Percentiles rank a stretch among this genome's conserved stretches.
Conservation (phyloP, 2,888 invertebrate genomes). For the Eustalomyia histrio region DNA sequence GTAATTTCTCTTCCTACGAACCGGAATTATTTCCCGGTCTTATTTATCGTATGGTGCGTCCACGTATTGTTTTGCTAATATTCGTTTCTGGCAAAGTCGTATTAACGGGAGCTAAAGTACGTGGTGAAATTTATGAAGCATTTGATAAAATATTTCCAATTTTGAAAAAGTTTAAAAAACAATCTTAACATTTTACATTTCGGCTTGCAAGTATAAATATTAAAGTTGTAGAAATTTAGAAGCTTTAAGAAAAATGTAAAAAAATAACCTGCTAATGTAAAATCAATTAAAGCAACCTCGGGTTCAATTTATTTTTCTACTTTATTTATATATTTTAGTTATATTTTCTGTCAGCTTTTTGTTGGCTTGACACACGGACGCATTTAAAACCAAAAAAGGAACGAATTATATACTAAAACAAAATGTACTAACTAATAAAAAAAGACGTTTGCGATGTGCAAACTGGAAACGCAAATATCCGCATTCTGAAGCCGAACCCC, state of each 20-base stretch:
- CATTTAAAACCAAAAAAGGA: too few species aligned
- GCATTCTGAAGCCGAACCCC: too few species aligned
- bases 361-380: too few species aligned
- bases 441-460: too few species aligned
- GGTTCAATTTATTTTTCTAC: conserved; percentile 13
- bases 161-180: conserved; percentile 96
- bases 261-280: background rate
- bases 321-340: conserved; percentile 11
- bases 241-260: conserved; percentile 16
- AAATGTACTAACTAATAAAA: too few species aligned
- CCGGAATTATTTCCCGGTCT: conserved; percentile 99
- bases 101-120: conserved; percentile 96
- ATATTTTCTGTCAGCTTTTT: too few species aligned
- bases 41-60: conserved; percentile 98
- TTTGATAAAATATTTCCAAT: conserved; percentile 98
- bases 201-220: background rate
- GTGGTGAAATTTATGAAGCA: conserved; percentile 95
- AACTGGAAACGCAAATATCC: too few species aligned
- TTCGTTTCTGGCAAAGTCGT: conserved; percentile 99
- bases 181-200: conserved; percentile 77
- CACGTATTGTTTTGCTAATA: conserved; percentile 96
- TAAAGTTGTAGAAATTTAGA: background rate
- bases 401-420: too few species aligned
- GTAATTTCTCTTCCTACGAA: conserved; percentile 93
- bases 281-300: background rate